Conservation (phyloP, 2,797 vertebrate genomes). For the Enteromius mattozi region DNA sequence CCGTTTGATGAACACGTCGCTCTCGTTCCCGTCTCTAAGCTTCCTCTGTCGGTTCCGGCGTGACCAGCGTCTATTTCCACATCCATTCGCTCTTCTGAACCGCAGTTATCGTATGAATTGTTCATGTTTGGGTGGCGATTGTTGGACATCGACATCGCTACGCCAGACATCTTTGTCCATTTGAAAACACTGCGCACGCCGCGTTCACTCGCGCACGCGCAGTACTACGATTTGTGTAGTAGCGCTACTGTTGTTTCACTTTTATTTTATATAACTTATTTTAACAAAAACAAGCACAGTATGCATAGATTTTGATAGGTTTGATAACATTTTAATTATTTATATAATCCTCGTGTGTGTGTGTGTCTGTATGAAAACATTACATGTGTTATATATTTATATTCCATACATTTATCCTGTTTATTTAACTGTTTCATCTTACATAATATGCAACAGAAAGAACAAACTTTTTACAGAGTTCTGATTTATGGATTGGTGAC, state of each 20-base stretch:
- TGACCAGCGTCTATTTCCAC: constrained; percentile 70
- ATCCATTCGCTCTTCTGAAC: constrained; percentile 71
- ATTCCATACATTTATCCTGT: neutral
- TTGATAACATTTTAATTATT: neutral
- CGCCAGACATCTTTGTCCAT: constrained; percentile 66
- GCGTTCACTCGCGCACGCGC: constrained; percentile 57
- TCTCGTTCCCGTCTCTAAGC: constrained; percentile 64
- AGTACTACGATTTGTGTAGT: constrained; percentile 2
- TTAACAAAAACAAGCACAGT: neutral
- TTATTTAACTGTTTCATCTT: neutral
- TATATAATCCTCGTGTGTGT: too few relatives aligned
- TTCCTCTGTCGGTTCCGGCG: constrained; percentile 66
- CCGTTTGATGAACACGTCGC: constrained; percentile 78
- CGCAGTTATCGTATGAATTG: constrained; percentile 62
- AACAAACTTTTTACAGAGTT: neutral
- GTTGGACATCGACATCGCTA: constrained; percentile 40
- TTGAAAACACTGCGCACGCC: constrained; percentile 64
- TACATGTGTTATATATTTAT: too few relatives aligned
- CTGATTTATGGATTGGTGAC: neutral
- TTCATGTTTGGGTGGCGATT: constrained; percentile 60
- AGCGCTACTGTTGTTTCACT: neutral
- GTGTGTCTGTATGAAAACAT: too few relatives aligned
- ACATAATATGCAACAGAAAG: neutral
- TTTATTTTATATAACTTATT: neutral
- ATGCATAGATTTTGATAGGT: neutral